Percentiles rank a stretch among this genome's conserved stretches.
phyloP scores from a whole-genome alignment of 1,140 invertebrate genomes.

The Drosophila yakuba region DNA sequence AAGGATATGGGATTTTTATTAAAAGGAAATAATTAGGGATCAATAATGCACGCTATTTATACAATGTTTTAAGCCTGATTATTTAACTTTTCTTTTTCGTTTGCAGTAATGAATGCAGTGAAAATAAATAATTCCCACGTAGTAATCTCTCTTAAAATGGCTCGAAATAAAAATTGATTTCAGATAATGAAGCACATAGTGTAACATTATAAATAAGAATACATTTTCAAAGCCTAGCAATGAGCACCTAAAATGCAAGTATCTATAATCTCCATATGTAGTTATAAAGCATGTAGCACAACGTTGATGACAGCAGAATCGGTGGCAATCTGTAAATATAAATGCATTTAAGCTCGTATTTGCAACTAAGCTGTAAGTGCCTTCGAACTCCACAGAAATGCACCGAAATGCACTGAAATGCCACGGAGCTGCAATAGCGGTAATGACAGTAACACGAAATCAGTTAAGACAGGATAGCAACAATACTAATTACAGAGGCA shows the following conservation, averaged over 20 bases:
- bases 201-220: neutral
- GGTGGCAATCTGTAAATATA: neutral
- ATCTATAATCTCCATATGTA: neutral
- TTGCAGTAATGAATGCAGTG: neutral
- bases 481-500: slow-evolving; percentile 26
- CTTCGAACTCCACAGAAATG: neutral
- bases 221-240: neutral
- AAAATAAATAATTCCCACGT: neutral
- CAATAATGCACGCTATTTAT: neutral
- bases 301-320: slow-evolving; percentile 3
- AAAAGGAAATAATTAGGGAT: neutral
- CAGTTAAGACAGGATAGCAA: slow-evolving; percentile 6
- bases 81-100: rapidly evolving
- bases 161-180: neutral
- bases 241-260: neutral
- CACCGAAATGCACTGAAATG: too few species aligned
- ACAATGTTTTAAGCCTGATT: neutral
- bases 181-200: neutral
- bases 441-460: slow-evolving; percentile 30
- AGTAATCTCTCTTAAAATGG: too few species aligned
- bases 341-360: slow-evolving; percentile 19
- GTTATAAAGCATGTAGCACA: neutral
- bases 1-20: slow-evolving; percentile 1
- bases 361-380: slow-evolving; percentile 16
- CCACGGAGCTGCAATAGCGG: slow-evolving; percentile 5